Base-by-base conservation (phyloP, 2,113 vertebrate species). In the Brienomyrus brachyistius region DNA sequence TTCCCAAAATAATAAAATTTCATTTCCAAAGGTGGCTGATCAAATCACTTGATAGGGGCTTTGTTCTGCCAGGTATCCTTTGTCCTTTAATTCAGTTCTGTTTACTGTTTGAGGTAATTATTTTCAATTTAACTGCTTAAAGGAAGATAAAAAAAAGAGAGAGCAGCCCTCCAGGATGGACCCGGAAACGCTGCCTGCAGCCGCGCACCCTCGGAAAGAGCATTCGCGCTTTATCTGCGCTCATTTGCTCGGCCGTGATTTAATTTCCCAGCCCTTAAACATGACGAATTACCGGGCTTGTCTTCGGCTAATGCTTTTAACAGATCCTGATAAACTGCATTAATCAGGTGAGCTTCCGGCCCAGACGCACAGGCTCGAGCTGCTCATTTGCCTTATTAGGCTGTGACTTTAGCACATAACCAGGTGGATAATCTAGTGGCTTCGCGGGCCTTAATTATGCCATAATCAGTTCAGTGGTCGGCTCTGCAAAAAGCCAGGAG, bases 251-350 rank as follows among this genome's bases (percentile, higher is more conserved):
- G 74, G 93, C 93, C 91, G 93, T 97, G 96, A 98, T 99, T 98
- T 97, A 97, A 99, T 99, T 98, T 98, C 96, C 94, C 95, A 97
- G 95, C 95, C 95, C 96, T 98, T 99, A 99, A 98, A 99, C 97
- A 98, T 98, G 98, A 99, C 97, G 96, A 98, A 99, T 99, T 97
- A 98, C 98, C 40, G 95, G 97, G 96, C 97, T 97, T 98, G 97
- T 98, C 96, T 97, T 96, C 97, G 97, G 96, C 96, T 99, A 99
- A 99, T 98, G 97, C 97, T 97, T 98, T 99, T 98, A 99, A 99
- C 98, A 97, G 97, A 97, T 98, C 97, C 97, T 97, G 97, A 97
- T 99, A 98, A 99, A 98, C 97, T 97, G 97, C 97, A 97, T 97
- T 98, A 99, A 99, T 99, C 97, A 98, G 97, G 94, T 96, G 94